A percentile compares a stretch with the other conserved stretches of the same genome.
phyloP scores from a whole-genome alignment of 2,888 invertebrate genomes.

The Shargacucullia verbasci region DNA sequence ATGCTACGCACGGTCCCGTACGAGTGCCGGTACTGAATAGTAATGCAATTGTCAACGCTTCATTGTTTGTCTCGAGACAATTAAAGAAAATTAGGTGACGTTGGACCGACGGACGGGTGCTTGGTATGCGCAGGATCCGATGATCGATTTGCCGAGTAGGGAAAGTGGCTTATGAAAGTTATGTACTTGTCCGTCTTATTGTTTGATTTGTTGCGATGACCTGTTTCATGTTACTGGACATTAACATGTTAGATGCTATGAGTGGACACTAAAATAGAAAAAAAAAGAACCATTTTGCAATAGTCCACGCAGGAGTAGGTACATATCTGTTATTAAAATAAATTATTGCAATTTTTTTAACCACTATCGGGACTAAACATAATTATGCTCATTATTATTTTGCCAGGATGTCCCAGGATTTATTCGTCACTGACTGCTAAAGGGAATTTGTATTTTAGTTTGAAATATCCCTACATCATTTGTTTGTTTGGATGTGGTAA shows the following conservation, averaged over 20 bases:
- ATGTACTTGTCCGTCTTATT: conserved; percentile 34
- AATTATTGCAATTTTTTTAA: no score
- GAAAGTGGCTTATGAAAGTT: conserved; percentile 65
- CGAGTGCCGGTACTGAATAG: conserved; percentile 68
- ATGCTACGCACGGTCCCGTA: conserved; percentile 75
- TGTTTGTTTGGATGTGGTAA: no score
- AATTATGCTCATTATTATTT: conserved; percentile 6
- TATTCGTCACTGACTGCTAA: conserved; percentile 20
- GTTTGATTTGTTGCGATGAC: conserved; percentile 28
- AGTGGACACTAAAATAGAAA: not conserved
- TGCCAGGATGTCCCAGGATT: conserved; percentile 11
- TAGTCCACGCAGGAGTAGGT: no score
- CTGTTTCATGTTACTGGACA: not conserved
- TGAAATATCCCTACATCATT: no score
- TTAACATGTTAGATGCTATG: not conserved
- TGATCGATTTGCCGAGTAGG: conserved; percentile 55
- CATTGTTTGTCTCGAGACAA: conserved; percentile 66
- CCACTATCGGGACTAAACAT: conserved; percentile 32
- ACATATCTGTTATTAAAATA: no score
- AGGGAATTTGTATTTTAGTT: conserved; percentile 11
- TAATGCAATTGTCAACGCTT: conserved; percentile 68
- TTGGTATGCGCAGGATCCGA: conserved; percentile 63
- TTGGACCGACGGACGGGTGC: conserved; percentile 24
- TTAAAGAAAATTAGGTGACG: conserved; percentile 74
- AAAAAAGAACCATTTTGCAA: no score